Percentiles rank a stretch among this genome's conserved stretches.
Evolutionary conservation across 2,888 invertebrate species (phyloP).

Genomic region (Drosophila mimica): DNA sequence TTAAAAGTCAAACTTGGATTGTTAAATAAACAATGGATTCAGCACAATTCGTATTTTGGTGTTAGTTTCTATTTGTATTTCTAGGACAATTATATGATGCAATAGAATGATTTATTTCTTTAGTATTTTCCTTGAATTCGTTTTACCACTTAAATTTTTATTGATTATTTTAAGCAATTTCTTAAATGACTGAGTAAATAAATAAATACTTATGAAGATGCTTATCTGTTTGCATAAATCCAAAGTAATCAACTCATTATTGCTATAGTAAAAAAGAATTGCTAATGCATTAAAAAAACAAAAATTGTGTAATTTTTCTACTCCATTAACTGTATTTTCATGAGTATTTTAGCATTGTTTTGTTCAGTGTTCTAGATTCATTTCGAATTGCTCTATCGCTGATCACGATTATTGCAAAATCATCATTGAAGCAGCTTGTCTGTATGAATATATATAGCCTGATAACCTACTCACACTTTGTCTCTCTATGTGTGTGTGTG

Average conservation of each 20-base stretch:
- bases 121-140: background rate
- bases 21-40: constrained; percentile 1
- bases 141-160: background rate
- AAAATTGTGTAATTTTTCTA: background rate
- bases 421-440: constrained; percentile 31
- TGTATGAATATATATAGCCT: constrained; percentile 51
- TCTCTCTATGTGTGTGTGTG: constrained; percentile 13
- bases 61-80: background rate
- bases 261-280: background rate
- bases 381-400: constrained; percentile 41
- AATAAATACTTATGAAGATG: too few relatives aligned
- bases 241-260: background rate
- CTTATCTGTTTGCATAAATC: too few relatives aligned
- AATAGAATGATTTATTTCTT: background rate
- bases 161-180: background rate
- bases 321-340: background rate
- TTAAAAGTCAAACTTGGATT: constrained; percentile 21
- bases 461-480: constrained; percentile 39
- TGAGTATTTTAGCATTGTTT: background rate
- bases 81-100: background rate
- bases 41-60: constrained; percentile 7
- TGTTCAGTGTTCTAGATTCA: constrained; percentile 19
- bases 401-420: constrained; percentile 51
- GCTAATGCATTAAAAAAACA: background rate
- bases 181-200: too few relatives aligned